These are phyloP conservation scores for Dinoponera quadriceps DNA, from an alignment of 1,140 invertebrate species.

Conservation along the genomic window DNA sequence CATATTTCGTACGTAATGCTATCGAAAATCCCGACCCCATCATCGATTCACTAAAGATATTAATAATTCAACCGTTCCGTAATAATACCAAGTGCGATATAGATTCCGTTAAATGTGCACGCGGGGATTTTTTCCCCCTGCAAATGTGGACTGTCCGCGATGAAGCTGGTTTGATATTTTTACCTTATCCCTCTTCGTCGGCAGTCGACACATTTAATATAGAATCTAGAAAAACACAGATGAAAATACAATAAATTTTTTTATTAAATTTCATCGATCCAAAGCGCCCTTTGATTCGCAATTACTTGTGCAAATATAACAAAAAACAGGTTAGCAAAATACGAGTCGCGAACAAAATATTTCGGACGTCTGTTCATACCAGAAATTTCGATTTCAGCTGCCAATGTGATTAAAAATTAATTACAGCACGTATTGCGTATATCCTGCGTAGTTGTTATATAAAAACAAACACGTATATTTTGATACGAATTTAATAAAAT, in stretches of 20 bases:
- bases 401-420: conserved; percentile 48
- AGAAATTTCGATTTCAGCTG: conserved; percentile 40
- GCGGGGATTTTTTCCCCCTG: not conserved
- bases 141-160: not conserved
- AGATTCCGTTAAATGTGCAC: conserved; percentile 12
- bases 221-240: conserved; percentile 10
- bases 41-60: conserved; percentile 11
- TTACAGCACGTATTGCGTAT: conserved; percentile 8
- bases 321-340: conserved; percentile 33
- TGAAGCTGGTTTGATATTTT: not conserved
- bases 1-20: conserved; percentile 69
- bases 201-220: not conserved
- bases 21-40: conserved; percentile 31
- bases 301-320: conserved; percentile 32
- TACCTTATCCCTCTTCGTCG: not conserved
- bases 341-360: not conserved
- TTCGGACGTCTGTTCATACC: conserved; percentile 1
- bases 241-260: conserved; percentile 36
- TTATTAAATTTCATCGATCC: conserved; percentile 28
- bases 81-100: not conserved
- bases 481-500: not conserved
- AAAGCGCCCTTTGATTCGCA: conserved; percentile 13
- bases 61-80: conserved; percentile 37
- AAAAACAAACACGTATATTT: not conserved
- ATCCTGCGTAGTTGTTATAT: conserved; percentile 14